Conservation (phyloP, 30 jellyfish, hydroid and myxozoan species). For the Aurelia aurita region DNA sequence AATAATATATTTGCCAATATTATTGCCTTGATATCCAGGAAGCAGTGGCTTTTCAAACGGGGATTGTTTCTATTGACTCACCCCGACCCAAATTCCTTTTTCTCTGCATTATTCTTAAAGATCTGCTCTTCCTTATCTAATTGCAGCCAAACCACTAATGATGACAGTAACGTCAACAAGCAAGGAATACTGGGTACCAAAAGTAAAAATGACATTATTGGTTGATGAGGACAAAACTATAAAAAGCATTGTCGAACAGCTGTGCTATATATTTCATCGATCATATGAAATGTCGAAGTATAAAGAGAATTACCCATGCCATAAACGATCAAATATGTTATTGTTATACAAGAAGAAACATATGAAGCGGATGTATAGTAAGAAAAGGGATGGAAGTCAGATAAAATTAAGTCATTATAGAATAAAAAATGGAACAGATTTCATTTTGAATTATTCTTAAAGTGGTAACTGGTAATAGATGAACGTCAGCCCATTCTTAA, state of each 20-base stretch:
- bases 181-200: constrained; percentile 92
- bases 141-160: not conserved
- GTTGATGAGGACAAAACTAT: constrained; percentile 58
- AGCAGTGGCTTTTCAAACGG: no score
- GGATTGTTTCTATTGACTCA: no score
- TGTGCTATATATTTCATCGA: constrained; percentile 84
- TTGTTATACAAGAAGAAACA: constrained; percentile 41
- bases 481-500: no score
- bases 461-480: no score
- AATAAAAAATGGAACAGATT: constrained; percentile 69
- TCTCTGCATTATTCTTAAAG: no score
- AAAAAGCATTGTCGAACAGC: constrained; percentile 56
- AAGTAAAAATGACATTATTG: constrained; percentile 51
- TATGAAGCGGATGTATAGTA: constrained; percentile 68
- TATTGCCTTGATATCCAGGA: no score
- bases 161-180: constrained; percentile 81
- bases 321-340: constrained; percentile 68
- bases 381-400: constrained; percentile 52
- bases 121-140: no score
- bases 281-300: constrained; percentile 82
- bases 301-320: constrained; percentile 90
- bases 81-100: no score
- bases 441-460: constrained; percentile 64
- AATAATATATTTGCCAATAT: no score
- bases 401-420: constrained; percentile 48